Percentiles rank a stretch among this genome's conserved stretches.
phyloP scores from a whole-genome alignment of 2,797 vertebrate genomes.

The Siniperca scherzeri region DNA sequence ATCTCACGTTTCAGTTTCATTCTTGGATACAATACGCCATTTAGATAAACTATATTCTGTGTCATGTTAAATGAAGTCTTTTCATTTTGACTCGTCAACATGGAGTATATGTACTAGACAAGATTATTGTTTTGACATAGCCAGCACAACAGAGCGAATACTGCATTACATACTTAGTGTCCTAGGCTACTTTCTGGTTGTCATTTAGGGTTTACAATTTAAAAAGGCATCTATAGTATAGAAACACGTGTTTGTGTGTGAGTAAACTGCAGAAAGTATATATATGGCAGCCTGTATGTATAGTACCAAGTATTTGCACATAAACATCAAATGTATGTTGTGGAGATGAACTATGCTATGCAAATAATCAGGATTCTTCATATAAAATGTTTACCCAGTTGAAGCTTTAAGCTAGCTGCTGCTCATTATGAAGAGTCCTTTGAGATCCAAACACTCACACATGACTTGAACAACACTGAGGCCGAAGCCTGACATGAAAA shows the following conservation, averaged over 20 bases:
- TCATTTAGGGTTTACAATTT: conserved; percentile 55
- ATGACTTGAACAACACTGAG: conserved; percentile 33
- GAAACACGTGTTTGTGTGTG: conserved; percentile 5
- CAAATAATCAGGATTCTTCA: conserved; percentile 36
- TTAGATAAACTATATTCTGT: conserved; percentile 40
- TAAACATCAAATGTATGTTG: conserved; percentile 50
- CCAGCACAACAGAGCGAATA: conserved; percentile 64
- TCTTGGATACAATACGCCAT: conserved; percentile 39
- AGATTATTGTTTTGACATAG: conserved; percentile 60
- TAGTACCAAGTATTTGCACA: conserved; percentile 63
- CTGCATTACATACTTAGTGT: conserved; percentile 57
- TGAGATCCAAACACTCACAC: conserved; percentile 50
- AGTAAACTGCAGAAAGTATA: conserved; percentile 41
- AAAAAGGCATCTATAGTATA: conserved; percentile 66
- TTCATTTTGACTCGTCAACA: conserved; percentile 48
- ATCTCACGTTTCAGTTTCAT: conserved; percentile 39
- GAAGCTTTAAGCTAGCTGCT: conserved; percentile 34
- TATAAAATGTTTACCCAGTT: conserved; percentile 18
- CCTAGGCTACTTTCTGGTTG: conserved; percentile 60
- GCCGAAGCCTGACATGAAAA: conserved; percentile 23
- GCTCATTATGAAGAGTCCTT: conserved; percentile 39
- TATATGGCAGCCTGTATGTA: conserved; percentile 54
- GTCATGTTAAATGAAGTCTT: conserved; percentile 43
- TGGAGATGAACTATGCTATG: conserved; percentile 33
- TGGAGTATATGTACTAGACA: conserved; percentile 44